phyloP scores from a whole-genome alignment of 2,797 vertebrate genomes.

The Enteromius mattozi region DNA sequence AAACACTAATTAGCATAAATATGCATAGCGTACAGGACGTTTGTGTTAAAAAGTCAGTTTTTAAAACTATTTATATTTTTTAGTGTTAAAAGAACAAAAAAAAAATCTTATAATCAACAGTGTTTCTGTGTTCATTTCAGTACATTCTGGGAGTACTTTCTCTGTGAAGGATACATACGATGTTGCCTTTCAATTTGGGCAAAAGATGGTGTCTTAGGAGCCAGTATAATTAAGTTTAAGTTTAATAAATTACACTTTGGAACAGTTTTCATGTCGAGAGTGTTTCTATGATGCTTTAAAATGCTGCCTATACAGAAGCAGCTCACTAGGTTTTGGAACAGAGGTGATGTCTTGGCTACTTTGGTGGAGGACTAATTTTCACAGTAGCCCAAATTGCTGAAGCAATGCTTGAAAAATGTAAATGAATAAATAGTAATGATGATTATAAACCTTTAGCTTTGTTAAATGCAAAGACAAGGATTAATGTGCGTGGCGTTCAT shows the following conservation, averaged over 20 bases:
- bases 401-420: conserved; percentile 27
- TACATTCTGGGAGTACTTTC: not conserved
- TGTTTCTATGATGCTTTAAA: not conserved
- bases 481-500: conserved; percentile 30
- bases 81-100: not conserved
- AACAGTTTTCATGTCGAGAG: not conserved
- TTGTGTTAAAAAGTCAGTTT: not conserved
- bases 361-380: conserved; percentile 18
- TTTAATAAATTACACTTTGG: conserved; percentile 27
- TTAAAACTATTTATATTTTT: not conserved
- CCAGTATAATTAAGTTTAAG: conserved; percentile 24
- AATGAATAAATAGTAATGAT: conserved; percentile 40
- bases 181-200: conserved; percentile 22
- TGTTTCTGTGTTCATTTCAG: not conserved
- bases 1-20: conserved; percentile 13
- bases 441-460: conserved; percentile 44
- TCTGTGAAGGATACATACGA: not conserved
- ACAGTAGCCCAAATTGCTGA: conserved; percentile 10
- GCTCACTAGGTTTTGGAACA: conserved; percentile 19
- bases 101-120: not conserved
- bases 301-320: conserved; percentile 17
- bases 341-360: conserved; percentile 4
- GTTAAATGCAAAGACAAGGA: conserved; percentile 43
- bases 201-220: conserved; percentile 7
- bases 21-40: not conserved